Base-by-base conservation (phyloP, 2,797 vertebrate genomes). In the Vireo griseus region DNA sequence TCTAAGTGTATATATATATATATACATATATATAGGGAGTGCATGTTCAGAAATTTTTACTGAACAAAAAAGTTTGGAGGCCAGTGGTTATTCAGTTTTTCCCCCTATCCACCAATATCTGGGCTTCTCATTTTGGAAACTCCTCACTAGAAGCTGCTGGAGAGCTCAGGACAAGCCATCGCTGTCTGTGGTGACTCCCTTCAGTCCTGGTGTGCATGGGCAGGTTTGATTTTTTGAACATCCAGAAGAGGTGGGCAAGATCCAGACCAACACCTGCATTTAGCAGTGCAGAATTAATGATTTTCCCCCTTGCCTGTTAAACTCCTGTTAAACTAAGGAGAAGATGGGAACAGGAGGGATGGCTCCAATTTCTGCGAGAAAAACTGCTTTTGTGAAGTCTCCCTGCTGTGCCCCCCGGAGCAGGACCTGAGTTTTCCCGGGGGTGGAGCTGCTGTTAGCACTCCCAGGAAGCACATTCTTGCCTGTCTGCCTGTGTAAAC, bases 381-480 rank as follows among this genome's bases (percentile, higher is more conserved):
- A 57, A 68, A 2, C 5, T 59, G 40, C 48, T 69, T 79, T n/a
- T 13, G 62, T 7, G 25, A 37, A 5, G 13, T 28, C 9, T 65
- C 31, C 39, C 18, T 5, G 2, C 42, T 1, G 39, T 1, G 19
- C 5, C 10, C 33, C 77, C 51, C 10, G 16, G 66, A 84, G 66
- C 5, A 3, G 59, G 28, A 77, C 18, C 57, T 11, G 16, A 22
- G 39, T n/a, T 48, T 47, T 5, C 71, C 47, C 3, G 1, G 47
- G 1, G 7, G 17, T 4, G 51, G 52, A 59, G 73, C 33, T 29
- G 50, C 68, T 78, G 6, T 11, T 12, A 33, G 61, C 63, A 44
- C 72, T 73, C 89, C 78, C 81, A 83, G 87, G 91, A 92, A 89
- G 68, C 55, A 39, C 86, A 88, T 94, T 92, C 89, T 37, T 73